Evolutionary conservation across 2,888 invertebrate species (phyloP), one percentile per base, ranked within the genome.

Genomic region (Protophormia terraenovae): DNA sequence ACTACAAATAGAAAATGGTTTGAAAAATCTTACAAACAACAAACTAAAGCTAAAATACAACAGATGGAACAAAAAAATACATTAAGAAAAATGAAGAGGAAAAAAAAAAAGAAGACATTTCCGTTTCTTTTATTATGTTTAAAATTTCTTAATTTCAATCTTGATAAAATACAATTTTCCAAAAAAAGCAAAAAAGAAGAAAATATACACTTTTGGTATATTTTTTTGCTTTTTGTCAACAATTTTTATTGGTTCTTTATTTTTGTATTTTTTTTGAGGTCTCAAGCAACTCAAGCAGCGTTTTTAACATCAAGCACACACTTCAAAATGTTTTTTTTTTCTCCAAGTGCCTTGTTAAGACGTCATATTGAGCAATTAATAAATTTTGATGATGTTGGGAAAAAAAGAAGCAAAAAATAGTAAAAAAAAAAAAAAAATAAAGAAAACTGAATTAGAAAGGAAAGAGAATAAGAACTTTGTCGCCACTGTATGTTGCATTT

Each of bases 351-450:
- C 82, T 82, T 85, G 85, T 85, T 79, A 85, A 75, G 82, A 85
- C 75, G 85, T 85, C 85, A 85, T 79, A 85, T 82, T 85, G 82
- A 85, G 78, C 85, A 85, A 85, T 85, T 85, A 85, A 85, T 82
- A 85, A 82, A 82, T 79, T 71, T 80, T 73, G 80, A 80, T 80
- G 80, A 80, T 66, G 80, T 29, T 47, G 55, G 12, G n/a, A 14
- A 81, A 60, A 77, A 38, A 29, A 60, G 22, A 82, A 41, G n/a
- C n/a, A n/a, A 60, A 67, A 47, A 58, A 64, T 10, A 50, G 4
- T 22, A 45, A 29, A 32, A 64, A 10, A 14, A 27, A 14, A 24
- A 35, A 38, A 64, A 50, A 0, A 62, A 71, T 41, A 64, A n/a
- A 55, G 16, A 45, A 47, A 58, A 24, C 45, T 58, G 16, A 22